Conservation (phyloP, 2,797 vertebrate genomes). For the Morus bassanus region DNA sequence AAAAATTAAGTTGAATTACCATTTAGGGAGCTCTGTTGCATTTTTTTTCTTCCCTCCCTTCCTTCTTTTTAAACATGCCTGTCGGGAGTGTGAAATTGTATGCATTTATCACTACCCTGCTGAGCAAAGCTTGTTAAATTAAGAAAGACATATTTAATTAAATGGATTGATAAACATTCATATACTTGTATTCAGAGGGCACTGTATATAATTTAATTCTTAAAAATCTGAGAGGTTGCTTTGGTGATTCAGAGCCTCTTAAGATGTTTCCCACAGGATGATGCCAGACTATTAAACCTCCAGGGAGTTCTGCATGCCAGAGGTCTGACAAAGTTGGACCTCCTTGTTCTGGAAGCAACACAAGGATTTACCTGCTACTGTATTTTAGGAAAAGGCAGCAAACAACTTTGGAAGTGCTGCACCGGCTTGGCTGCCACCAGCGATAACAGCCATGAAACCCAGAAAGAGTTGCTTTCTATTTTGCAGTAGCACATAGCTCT, state of each 20-base stretch:
- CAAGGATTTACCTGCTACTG: neutral
- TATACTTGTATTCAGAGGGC: neutral
- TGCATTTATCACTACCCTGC: neutral
- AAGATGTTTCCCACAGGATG: neutral
- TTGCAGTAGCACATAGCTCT: neutral
- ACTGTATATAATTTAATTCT: neutral
- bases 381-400: neutral
- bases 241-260: neutral
- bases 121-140: slow-evolving; percentile 18
- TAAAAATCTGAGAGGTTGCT: neutral
- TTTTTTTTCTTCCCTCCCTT: neutral
- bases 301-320: neutral
- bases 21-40: slow-evolving; percentile 4
- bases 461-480: neutral
- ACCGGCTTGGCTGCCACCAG: neutral
- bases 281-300: neutral
- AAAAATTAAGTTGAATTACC: slow-evolving; percentile 45
- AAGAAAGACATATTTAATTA: slow-evolving; percentile 7
- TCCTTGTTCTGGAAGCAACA: neutral
- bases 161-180: neutral
- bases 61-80: slow-evolving; percentile 49
- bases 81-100: neutral
- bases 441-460: neutral
- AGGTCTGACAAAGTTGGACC: neutral
- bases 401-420: neutral